Conservation (phyloP, 2,797 vertebrate genomes). For the Melanotaenia nigrans region DNA sequence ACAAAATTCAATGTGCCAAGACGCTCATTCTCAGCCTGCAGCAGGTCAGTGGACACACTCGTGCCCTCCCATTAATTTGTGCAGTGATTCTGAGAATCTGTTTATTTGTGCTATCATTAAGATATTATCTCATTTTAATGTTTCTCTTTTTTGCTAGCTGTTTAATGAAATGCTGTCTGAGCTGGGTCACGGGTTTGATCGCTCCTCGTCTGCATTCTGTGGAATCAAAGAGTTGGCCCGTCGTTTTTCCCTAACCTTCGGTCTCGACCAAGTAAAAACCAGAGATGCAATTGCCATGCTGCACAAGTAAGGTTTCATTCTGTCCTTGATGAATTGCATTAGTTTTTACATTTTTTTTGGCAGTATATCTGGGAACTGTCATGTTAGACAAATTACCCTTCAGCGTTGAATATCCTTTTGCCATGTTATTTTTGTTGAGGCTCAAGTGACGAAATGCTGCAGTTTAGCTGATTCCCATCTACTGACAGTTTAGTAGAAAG, state of each 20-base stretch:
- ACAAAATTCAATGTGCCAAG: constrained; percentile 99
- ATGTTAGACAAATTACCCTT: constrained; percentile 45
- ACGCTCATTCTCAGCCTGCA: constrained; percentile 98
- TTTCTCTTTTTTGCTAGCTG: constrained; percentile 79
- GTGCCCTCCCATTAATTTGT: not conserved
- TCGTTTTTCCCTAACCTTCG: constrained; percentile 98
- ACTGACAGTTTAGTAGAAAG: constrained; percentile 7
- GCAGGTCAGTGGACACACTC: constrained; percentile 86
- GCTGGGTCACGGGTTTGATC: constrained; percentile 95
- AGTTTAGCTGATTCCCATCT: constrained; percentile 22
- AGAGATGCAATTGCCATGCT: constrained; percentile 99
- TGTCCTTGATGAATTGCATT: constrained; percentile 2
- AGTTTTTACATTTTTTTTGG: constrained; percentile 29
- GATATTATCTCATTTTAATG: not conserved
- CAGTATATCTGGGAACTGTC: constrained; percentile 39
- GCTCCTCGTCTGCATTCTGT: constrained; percentile 95
- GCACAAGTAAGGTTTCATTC: constrained; percentile 90
- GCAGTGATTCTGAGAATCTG: not conserved
- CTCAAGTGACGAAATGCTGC: constrained; percentile 31
- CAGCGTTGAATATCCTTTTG: constrained; percentile 35
- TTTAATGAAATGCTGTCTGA: constrained; percentile 99
- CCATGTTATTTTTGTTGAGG: constrained; percentile 19
- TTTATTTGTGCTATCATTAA: not conserved
- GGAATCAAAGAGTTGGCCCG: constrained; percentile 98
- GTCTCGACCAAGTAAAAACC: constrained; percentile 98